Conservation (phyloP, 2,797 vertebrate genomes). For the Euphonia xanthogaster region DNA sequence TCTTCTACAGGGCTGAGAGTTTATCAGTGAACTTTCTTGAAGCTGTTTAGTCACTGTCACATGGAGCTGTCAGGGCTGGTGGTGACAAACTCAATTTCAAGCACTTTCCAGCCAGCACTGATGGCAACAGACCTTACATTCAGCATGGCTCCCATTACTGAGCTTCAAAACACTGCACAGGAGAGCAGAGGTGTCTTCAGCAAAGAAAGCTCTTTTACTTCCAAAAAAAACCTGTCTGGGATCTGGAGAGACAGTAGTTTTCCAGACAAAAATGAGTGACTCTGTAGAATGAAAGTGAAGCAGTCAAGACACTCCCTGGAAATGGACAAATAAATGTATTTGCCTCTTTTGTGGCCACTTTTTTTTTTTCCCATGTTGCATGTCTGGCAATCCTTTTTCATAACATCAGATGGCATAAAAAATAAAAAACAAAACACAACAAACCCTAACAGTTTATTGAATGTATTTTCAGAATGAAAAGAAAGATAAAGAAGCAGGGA, state of each 20-base stretch:
- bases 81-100: neutral
- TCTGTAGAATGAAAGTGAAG: neutral
- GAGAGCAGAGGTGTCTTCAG: neutral
- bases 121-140: neutral
- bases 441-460: neutral
- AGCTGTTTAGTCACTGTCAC: neutral
- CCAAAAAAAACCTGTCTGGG: neutral
- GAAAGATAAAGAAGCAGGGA: neutral
- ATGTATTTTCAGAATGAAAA: neutral
- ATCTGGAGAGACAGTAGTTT: neutral
- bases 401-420: neutral
- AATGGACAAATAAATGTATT: neutral
- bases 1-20: neutral
- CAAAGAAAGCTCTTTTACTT: neutral
- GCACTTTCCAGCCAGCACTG: neutral
- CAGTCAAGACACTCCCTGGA: rapidly evolving
- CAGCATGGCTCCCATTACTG: rapidly evolving
- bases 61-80: neutral
- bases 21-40: neutral
- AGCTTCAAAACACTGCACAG: neutral
- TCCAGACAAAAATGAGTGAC: neutral
- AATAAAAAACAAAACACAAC: neutral
- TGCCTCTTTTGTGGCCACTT: neutral
- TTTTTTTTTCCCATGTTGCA: neutral
- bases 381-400: neutral